These are phyloP conservation scores for Heliothis subflexa DNA, from an alignment of 1,140 invertebrate genomes.

Conservation along the genomic window DNA sequence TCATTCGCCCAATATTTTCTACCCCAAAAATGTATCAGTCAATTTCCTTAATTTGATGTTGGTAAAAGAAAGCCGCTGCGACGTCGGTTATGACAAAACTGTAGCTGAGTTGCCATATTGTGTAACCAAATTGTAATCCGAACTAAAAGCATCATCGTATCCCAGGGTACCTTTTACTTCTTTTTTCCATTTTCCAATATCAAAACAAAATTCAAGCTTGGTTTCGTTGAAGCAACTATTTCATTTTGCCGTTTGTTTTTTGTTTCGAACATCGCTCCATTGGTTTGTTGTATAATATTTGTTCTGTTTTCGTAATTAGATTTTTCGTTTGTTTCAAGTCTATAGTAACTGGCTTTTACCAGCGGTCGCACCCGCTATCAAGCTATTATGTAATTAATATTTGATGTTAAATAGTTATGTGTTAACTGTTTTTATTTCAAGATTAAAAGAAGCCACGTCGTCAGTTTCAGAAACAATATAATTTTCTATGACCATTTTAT, in stretches of 20 bases:
- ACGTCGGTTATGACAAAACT: neutral
- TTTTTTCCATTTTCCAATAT: conserved; percentile 24
- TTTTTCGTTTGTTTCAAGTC: too few species aligned
- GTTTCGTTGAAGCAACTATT: neutral
- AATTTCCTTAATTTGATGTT: conserved; percentile 35
- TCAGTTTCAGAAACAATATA: too few species aligned
- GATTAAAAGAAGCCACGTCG: too few species aligned
- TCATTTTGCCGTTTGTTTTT: neutral
- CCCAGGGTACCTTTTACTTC: conserved; percentile 13
- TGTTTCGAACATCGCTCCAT: neutral
- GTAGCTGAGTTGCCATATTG: conserved; percentile 17
- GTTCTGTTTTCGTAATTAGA: neutral
- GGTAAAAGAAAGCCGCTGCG: neutral
- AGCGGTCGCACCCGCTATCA: too few species aligned
- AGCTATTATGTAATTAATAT: too few species aligned
- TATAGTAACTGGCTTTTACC: too few species aligned
- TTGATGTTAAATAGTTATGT: too few species aligned
- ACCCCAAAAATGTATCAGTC: neutral
- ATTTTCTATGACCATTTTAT: too few species aligned
- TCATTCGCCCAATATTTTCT: neutral
- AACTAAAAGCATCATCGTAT: conserved; percentile 38
- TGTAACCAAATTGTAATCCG: conserved; percentile 39
- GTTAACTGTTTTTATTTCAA: too few species aligned
- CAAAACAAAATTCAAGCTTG: conserved; percentile 12
- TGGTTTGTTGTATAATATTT: neutral